Evolutionary conservation across 2,797 vertebrate genomes (phyloP), one percentile per base, ranked within the genome.

Genomic region (Rhincodon typus): DNA sequence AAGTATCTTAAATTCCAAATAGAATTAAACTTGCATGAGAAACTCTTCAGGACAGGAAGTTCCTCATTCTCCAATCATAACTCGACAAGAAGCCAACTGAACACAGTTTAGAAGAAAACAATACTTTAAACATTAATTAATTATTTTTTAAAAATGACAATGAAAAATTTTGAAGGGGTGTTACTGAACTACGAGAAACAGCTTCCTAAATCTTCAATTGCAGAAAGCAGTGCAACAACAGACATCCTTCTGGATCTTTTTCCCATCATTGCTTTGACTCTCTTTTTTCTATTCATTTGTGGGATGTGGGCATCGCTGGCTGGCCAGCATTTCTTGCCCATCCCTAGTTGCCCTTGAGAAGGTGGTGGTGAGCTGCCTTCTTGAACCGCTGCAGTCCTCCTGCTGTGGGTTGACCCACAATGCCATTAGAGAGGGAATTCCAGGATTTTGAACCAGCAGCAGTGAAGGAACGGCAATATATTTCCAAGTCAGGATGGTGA

Each of bases 181-280:
- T 95, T 96, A 46, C 53, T 79, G 77, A 95, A 97, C 70, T 97
- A 97, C 96, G 96, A 97, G 96, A 97, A 97, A 96, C 74, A 97
- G 96, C 96, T 97, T 62, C 97, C 97, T 96, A 96, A 97, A 87
- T 95, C 95, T 98, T 98, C 97, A 97, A 97, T 96, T 98, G 98
- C 96, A 96, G 74, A 96, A 97, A 97, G 97, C 97, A 97, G 97
- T 98, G 98, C 97, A 97, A 98, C 96, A 98, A 97, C 96, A 98
- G 98, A 98, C 96, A 97, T 98, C 96, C 98, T 99, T 97, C 97
- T 98, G 97, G 98, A 98, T 96, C 98, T 99, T 62, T 97, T 98
- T 99, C 97, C 97, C 98, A 96, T 97, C 99, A 97, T 99, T 98
- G 95, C 97, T 99, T 96, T 98, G 98, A 84, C 97, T 99, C 96